Evolutionary conservation across 2,113 vertebrate genomes (phyloP).

Genomic region (Scartelaos histophorus): DNA sequence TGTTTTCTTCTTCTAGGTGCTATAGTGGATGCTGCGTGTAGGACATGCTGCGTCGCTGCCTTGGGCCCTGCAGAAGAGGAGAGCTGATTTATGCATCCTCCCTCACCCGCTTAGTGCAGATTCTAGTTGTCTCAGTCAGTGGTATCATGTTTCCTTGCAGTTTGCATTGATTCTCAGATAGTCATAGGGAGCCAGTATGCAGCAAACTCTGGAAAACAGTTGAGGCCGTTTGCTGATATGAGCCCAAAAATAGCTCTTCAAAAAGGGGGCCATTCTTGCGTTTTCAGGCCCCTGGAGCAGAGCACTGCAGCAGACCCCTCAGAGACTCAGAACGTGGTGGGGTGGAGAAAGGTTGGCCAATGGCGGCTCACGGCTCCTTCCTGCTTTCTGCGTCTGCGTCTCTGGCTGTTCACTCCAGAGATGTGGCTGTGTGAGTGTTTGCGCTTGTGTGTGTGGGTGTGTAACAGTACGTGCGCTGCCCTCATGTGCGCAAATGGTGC

Average conservation of each 20-base stretch:
- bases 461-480: constrained; percentile 18
- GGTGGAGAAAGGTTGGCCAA: constrained; percentile 76
- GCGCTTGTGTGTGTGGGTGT: neutral
- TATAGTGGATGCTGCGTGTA: constrained; percentile 49
- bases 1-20: neutral
- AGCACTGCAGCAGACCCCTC: constrained; percentile 77
- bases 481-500: constrained; percentile 65
- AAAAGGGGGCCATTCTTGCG: constrained; percentile 71
- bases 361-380: constrained; percentile 71
- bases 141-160: constrained; percentile 58
- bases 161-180: constrained; percentile 29
- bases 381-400: constrained; percentile 59
- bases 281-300: constrained; percentile 76
- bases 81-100: constrained; percentile 66
- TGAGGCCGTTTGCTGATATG: constrained; percentile 56
- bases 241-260: constrained; percentile 74
- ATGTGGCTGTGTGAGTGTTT: constrained; percentile 25
- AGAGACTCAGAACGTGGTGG: constrained; percentile 70
- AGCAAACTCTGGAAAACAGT: constrained; percentile 63
- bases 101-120: constrained; percentile 62
- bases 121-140: constrained; percentile 54
- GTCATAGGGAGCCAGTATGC: constrained; percentile 64
- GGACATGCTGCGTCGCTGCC: constrained; percentile 66
- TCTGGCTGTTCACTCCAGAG: constrained; percentile 65
- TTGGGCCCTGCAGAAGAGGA: constrained; percentile 60